phyloP scores from a whole-genome alignment of 1,140 invertebrate genomes.

The Drosophila fuyamai region DNA sequence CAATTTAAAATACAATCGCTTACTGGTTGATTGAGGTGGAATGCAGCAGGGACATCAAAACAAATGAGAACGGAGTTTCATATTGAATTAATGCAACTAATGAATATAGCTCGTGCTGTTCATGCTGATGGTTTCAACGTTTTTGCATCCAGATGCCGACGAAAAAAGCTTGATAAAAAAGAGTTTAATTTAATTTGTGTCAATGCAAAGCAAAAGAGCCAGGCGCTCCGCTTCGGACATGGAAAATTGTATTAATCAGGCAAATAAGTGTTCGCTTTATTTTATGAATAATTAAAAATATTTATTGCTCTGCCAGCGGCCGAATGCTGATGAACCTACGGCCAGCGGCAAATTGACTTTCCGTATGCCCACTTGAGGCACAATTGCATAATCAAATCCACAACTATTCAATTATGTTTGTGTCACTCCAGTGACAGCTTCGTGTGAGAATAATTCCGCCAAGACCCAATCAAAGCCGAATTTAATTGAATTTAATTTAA shows the following conservation, averaged over 20 bases:
- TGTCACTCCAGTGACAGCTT: conserved; percentile 11
- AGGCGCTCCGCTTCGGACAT: conserved; percentile 15
- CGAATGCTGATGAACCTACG: conserved; percentile 14
- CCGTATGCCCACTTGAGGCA: conserved; percentile 13
- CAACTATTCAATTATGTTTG: conserved; percentile 39
- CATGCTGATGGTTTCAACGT: conserved; percentile 12
- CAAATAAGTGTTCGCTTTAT: conserved; percentile 43
- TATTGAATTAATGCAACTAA: conserved; percentile 74
- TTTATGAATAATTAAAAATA: conserved; percentile 47
- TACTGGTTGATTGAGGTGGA: conserved; percentile 15
- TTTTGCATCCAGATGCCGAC: not conserved
- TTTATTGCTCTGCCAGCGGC: conserved; percentile 5
- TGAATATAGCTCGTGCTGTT: conserved; percentile 47
- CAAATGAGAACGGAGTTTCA: conserved; percentile 50
- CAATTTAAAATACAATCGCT: conserved; percentile 64
- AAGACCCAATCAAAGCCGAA: conserved; percentile 29
- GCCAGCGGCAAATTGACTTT: conserved; percentile 40
- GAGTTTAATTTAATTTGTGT: conserved; percentile 72
- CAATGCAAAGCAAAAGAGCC: conserved; percentile 33
- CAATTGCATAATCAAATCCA: conserved; percentile 46
- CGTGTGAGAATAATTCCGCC: conserved; percentile 28
- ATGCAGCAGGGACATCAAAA: conserved; percentile 18
- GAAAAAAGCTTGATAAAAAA: conserved; percentile 18
- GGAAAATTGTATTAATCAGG: conserved; percentile 60
- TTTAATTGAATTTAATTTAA: conserved; percentile 33